Base-by-base conservation (phyloP, 2,888 invertebrate genomes). In the Galeruca laticollis region DNA sequence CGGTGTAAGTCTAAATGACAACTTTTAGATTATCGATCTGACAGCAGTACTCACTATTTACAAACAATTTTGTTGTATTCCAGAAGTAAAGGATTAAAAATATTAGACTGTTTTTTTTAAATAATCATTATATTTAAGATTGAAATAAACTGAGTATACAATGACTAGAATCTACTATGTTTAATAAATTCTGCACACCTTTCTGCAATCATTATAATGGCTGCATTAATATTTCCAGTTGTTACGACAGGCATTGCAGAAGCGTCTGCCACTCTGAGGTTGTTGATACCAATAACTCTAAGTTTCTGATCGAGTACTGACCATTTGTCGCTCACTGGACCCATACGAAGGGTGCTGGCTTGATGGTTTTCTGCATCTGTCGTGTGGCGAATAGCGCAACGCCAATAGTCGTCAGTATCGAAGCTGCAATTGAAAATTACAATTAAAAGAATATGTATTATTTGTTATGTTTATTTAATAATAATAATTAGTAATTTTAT, bases 351-450 rank as follows among this genome's bases (percentile, higher is more conserved):
- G 0, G 93, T 91, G 6, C 93, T 92, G 1, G 89, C 91, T 82
- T 93, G 93, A 82, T 93, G 93, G 82, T 93, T 93, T 83, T 92
- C 93, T 0, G 93, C 91, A 0, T 90, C 91, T 0, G 93, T 93
- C 66, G 89, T 86, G 60, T 88, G 87, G 65, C 86, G 86, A 0
- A 92, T 87, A 0, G 91, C 88, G 78, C 94, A 94, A 66, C 87
- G 89, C 89, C 93, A 92, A 83, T 89, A 94, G 18, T 90, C 89
- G 73, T 92, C 90, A 0, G 88, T 86, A 0, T 87, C 86, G 60
- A 86, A 86, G 0, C 76, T 76, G 60, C 31, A 71, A 72, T 52
- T 52, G 13, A 37, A 40, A 35, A 40, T 11, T 37, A 31, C 31
- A 5, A 26, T 26, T 26, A 26, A 26, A 6, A 26, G 6, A n/a